A percentile compares a stretch with the other conserved stretches of the same genome.
phyloP scores from a whole-genome alignment of 35 echinoderm and acorn worm species.

The Heliocidaris tuberculata region DNA sequence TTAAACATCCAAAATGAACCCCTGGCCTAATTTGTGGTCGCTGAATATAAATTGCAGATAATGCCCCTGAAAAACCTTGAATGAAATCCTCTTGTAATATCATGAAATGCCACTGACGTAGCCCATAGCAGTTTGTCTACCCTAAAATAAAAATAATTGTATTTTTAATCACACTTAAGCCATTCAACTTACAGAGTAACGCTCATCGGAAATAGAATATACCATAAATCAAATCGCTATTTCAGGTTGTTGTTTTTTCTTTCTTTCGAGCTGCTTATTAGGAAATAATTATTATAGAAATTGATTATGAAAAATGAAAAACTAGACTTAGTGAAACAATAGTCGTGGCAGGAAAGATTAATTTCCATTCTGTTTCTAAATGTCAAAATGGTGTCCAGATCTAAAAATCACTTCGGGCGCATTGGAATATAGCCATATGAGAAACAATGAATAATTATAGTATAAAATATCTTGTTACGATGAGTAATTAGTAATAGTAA shows the following conservation, averaged over 20 bases:
- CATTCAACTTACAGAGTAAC: neutral
- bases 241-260: neutral
- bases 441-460: too few relatives aligned
- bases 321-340: too few relatives aligned
- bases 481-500: too few relatives aligned
- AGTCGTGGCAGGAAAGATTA: too few relatives aligned
- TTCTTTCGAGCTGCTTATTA: neutral
- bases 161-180: neutral
- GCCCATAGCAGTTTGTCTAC: neutral
- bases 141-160: neutral
- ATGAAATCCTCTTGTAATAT: neutral
- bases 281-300: too few relatives aligned
- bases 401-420: too few relatives aligned
- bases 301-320: too few relatives aligned
- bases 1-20: neutral
- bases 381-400: too few relatives aligned
- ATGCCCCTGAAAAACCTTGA: neutral
- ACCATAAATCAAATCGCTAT: neutral
- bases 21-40: neutral
- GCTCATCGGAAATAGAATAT: neutral
- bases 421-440: too few relatives aligned
- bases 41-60: constrained; percentile 18
- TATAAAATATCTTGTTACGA: too few relatives aligned
- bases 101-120: neutral
- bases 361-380: too few relatives aligned